phyloP scores from a whole-genome alignment of 2,797 vertebrate genomes.

The Gallirallus australis region DNA sequence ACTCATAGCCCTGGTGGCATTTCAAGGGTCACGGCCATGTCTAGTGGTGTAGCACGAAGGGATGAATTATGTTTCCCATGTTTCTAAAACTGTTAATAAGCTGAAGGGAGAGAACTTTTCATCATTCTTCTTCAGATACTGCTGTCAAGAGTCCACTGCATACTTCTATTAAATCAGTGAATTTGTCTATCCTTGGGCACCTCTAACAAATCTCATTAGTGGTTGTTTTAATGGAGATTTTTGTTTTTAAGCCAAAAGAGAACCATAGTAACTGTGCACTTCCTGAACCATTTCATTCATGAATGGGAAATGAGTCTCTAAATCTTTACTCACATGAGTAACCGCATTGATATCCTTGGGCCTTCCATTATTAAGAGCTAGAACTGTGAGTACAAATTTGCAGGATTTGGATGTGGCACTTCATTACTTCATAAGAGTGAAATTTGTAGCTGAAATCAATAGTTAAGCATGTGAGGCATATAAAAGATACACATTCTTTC shows the following conservation, averaged over 20 bases:
- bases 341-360: slow-evolving; percentile 53
- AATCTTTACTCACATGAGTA: slow-evolving; percentile 62
- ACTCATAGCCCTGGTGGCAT: not conserved
- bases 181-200: not conserved
- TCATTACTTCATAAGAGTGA: slow-evolving; percentile 37
- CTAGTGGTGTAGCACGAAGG: not conserved
- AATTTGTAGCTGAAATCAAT: slow-evolving; percentile 49
- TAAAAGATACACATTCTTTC: slow-evolving; percentile 40
- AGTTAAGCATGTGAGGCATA: slow-evolving; percentile 13
- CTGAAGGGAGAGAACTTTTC: not conserved
- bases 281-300: slow-evolving; percentile 62
- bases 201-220: slow-evolving; percentile 32
- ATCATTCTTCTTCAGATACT: not conserved
- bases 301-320: slow-evolving; percentile 43
- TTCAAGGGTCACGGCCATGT: not conserved
- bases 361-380: slow-evolving; percentile 44
- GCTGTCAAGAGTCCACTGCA: not conserved
- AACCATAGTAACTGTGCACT: slow-evolving; percentile 58
- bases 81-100: not conserved
- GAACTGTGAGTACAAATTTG: slow-evolving; percentile 5
- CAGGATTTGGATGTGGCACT: slow-evolving; percentile 28
- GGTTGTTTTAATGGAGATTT: slow-evolving; percentile 36
- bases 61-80: not conserved
- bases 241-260: slow-evolving; percentile 48
- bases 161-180: not conserved